A percentile compares a stretch with the other conserved stretches of the same genome.
These are phyloP conservation scores for Tragopan temminckii DNA, from an alignment of 2,797 vertebrate genomes.

Conservation along the genomic window DNA sequence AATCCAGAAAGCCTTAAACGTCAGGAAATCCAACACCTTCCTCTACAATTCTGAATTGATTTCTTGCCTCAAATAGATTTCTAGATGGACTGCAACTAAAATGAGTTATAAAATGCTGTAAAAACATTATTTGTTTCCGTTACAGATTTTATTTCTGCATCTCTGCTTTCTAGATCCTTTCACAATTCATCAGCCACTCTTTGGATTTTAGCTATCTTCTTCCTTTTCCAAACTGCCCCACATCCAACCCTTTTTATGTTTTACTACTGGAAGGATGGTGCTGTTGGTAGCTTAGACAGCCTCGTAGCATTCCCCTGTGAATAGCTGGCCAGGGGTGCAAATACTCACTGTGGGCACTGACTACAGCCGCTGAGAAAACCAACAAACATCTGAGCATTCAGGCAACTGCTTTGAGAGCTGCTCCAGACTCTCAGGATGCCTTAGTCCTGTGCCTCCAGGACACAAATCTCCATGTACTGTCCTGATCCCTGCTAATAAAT, in stretches of 20 bases:
- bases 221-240: not conserved
- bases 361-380: not conserved
- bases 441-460: not conserved
- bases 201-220: not conserved
- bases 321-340: not conserved
- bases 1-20: slow-evolving; percentile 44
- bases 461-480: not conserved
- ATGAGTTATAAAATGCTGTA: slow-evolving; percentile 34
- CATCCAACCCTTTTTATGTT: not conserved
- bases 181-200: not conserved
- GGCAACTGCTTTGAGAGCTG: not conserved
- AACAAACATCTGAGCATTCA: not conserved
- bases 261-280: not conserved
- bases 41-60: slow-evolving; percentile 34
- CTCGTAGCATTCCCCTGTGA: not conserved
- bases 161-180: slow-evolving; percentile 49
- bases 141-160: slow-evolving; percentile 32
- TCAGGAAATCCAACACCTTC: slow-evolving; percentile 38
- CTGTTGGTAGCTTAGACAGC: not conserved
- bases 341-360: not conserved
- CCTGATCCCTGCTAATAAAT: not conserved
- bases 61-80: slow-evolving; percentile 65
- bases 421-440: not conserved
- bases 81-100: slow-evolving; percentile 54
- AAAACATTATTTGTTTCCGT: slow-evolving; percentile 6